Percentiles rank a stretch among this genome's conserved stretches.
Evolutionary conservation across 2,888 invertebrate genomes (phyloP).

Genomic region (Diplolepis rosae): DNA sequence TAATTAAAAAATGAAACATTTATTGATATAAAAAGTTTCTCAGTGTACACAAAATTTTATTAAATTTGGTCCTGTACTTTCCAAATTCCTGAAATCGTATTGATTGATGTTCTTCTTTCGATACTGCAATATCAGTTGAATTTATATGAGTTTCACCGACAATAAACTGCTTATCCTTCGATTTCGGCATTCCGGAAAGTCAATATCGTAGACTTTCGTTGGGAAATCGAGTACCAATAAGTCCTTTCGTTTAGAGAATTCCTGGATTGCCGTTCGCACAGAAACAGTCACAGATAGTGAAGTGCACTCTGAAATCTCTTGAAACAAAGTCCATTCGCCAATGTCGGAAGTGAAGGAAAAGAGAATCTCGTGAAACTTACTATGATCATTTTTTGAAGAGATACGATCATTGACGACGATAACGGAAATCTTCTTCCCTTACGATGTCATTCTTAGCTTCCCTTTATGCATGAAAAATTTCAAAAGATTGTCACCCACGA

Average conservation of each 20-base stretch:
- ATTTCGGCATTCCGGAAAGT: background rate
- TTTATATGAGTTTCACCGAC: background rate
- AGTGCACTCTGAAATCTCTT: background rate
- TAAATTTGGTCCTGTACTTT: too few species aligned
- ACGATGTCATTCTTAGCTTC: background rate
- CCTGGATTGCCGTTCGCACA: background rate
- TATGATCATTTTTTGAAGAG: background rate
- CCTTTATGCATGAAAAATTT: background rate
- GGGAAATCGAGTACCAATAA: background rate
- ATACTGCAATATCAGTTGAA: too few species aligned
- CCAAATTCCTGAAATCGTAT: too few species aligned
- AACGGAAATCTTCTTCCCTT: background rate
- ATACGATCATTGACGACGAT: background rate
- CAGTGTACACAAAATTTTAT: too few species aligned
- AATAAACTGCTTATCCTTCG: background rate
- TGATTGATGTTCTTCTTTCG: too few species aligned
- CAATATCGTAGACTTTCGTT: background rate
- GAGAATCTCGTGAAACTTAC: background rate
- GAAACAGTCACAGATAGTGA: slow-evolving; percentile 16
- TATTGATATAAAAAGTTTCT: too few species aligned
- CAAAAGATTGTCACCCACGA: slow-evolving; percentile 1
- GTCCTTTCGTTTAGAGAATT: slow-evolving; percentile 1
- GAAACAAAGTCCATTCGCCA: background rate
- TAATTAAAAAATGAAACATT: too few species aligned
- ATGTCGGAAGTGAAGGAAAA: background rate